These are phyloP conservation scores for Phragmatobia fuliginosa DNA, from an alignment of 2,888 invertebrate species.

Conservation along the genomic window DNA sequence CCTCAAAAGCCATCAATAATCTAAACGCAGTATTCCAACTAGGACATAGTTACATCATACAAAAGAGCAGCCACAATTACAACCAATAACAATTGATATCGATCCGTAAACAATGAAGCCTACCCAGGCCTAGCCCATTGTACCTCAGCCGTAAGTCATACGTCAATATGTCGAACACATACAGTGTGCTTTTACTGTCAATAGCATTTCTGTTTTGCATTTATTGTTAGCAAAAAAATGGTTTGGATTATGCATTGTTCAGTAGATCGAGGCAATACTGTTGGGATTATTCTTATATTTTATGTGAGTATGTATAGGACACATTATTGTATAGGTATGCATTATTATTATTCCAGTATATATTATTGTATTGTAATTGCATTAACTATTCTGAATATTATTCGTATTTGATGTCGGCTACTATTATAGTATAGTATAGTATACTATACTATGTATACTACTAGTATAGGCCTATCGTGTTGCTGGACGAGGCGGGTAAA, in stretches of 20 bases:
- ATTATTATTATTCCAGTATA: no score
- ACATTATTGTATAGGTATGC: no score
- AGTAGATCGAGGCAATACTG: constrained; percentile 13
- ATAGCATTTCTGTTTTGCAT: constrained; percentile 39
- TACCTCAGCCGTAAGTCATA: constrained; percentile 43
- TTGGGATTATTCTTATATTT: not conserved
- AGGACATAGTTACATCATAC: not conserved
- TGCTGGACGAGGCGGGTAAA: no score
- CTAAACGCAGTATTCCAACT: not conserved
- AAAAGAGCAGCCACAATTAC: constrained; percentile 22
- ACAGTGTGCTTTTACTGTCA: constrained; percentile 46
- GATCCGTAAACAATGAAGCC: constrained; percentile 27
- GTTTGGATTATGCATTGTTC: constrained; percentile 36
- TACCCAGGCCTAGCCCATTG: constrained; percentile 27
- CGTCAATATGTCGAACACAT: constrained; percentile 47
- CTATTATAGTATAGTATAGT: no score
- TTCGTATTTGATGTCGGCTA: no score
- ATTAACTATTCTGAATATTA: no score
- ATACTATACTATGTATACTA: no score
- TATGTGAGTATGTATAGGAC: not conserved
- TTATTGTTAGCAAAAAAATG: constrained; percentile 36
- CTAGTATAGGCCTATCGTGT: no score
- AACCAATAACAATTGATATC: constrained; percentile 24
- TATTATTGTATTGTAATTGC: no score
- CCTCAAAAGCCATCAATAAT: not conserved